phyloP scores from a whole-genome alignment of 2,888 invertebrate species.

The Keiferia lycopersicella region DNA sequence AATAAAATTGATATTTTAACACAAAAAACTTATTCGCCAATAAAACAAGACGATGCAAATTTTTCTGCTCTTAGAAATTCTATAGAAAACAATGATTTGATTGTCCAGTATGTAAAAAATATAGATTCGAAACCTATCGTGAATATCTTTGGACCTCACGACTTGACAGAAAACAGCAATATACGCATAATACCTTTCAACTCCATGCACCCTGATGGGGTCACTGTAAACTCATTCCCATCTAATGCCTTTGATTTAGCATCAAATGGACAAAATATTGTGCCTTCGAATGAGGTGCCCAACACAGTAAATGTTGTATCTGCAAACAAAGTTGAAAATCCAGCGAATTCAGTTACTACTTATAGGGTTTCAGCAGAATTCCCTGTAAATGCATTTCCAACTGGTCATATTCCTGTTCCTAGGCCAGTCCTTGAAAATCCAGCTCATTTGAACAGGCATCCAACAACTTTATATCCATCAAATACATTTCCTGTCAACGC shows the following conservation, averaged over 20 bases:
- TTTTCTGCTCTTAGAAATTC: neutral
- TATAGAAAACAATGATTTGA: conserved; percentile 10
- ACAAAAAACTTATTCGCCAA: neutral
- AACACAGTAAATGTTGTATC: neutral
- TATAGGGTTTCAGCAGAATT: neutral
- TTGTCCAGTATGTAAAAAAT: conserved; percentile 10
- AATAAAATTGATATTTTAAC: neutral
- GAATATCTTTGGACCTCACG: neutral
- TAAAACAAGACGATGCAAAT: neutral
- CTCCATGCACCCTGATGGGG: neutral
- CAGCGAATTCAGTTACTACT: neutral
- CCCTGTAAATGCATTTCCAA: neutral
- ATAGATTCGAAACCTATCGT: neutral
- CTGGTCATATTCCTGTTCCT: too few species aligned
- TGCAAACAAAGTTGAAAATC: neutral
- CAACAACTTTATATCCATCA: neutral
- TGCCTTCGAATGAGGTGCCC: neutral
- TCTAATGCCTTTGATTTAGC: neutral
- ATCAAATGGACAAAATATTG: neutral
- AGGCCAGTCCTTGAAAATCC: neutral
- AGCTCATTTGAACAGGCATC: neutral
- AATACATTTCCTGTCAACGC: neutral
- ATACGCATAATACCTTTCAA: conserved; percentile 3
- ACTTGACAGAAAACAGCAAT: neutral
- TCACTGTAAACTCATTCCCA: neutral